Conservation (phyloP, 2,113 vertebrate genomes). For the Saccopteryx leptura region DNA sequence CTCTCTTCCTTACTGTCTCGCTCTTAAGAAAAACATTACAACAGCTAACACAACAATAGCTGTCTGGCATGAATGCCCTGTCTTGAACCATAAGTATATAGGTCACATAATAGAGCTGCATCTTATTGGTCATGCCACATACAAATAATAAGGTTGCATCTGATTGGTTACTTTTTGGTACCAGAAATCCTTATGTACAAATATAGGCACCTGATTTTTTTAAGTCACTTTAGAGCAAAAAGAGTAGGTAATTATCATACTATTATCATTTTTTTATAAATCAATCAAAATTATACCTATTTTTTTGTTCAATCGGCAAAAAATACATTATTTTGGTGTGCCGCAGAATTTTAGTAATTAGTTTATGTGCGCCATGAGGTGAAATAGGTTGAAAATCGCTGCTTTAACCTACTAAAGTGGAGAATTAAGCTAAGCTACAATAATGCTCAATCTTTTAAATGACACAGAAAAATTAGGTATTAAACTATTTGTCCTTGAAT, state of each 20-base stretch:
- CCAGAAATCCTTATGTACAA: background rate
- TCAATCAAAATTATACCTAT: background rate
- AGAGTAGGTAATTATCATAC: background rate
- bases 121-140: background rate
- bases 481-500: slow-evolving; percentile 31
- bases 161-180: background rate
- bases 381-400: background rate
- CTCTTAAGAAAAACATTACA: background rate
- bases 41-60: background rate
- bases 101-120: background rate
- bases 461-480: slow-evolving; percentile 9
- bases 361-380: background rate
- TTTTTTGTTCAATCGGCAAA: background rate
- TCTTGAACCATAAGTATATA: background rate
- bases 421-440: accelerated
- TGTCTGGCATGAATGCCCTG: background rate
- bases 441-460: slow-evolving; percentile 33
- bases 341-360: background rate
- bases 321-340: background rate
- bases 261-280: background rate
- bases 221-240: background rate
- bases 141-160: background rate
- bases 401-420: background rate
- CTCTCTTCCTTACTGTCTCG: background rate
- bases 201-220: background rate